phyloP scores from a whole-genome alignment of 2,797 vertebrate species.

The Gallinago solitaria region DNA sequence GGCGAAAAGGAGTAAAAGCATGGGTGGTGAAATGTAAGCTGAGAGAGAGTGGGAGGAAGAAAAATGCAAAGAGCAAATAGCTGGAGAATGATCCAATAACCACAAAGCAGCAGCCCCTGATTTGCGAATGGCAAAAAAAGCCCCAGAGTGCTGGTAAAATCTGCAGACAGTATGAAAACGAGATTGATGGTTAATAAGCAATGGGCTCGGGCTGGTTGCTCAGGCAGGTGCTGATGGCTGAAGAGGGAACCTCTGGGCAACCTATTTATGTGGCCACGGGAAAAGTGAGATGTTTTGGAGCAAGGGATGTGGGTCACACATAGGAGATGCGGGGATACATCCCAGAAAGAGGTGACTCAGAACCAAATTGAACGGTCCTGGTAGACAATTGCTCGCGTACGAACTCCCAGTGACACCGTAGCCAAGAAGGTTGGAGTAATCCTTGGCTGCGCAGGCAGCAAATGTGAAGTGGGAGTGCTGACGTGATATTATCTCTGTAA shows the following conservation, averaged over 20 bases:
- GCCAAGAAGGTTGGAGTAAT: constrained; percentile 58
- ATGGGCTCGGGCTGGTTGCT: neutral
- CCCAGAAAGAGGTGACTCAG: neutral
- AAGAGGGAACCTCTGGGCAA: neutral
- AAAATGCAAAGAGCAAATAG: constrained; percentile 30
- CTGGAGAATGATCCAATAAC: neutral
- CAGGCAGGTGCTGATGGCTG: neutral
- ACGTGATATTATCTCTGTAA: constrained; percentile 41
- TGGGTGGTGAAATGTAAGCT: constrained; percentile 31
- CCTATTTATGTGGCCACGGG: neutral
- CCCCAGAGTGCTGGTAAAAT: neutral
- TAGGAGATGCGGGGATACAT: neutral
- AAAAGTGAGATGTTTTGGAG: neutral
- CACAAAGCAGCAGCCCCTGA: neutral
- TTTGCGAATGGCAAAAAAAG: neutral
- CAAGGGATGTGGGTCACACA: neutral
- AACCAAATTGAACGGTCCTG: neutral
- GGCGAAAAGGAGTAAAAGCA: neutral
- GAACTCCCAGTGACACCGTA: neutral
- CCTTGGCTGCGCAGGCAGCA: neutral
- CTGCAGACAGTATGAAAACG: neutral
- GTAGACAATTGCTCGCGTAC: neutral
- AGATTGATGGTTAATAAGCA: neutral
- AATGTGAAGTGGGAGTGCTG: constrained; percentile 39
- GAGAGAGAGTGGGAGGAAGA: constrained; percentile 35